Base-by-base conservation (phyloP, 2,888 invertebrate species). In the Atrina japonica region DNA sequence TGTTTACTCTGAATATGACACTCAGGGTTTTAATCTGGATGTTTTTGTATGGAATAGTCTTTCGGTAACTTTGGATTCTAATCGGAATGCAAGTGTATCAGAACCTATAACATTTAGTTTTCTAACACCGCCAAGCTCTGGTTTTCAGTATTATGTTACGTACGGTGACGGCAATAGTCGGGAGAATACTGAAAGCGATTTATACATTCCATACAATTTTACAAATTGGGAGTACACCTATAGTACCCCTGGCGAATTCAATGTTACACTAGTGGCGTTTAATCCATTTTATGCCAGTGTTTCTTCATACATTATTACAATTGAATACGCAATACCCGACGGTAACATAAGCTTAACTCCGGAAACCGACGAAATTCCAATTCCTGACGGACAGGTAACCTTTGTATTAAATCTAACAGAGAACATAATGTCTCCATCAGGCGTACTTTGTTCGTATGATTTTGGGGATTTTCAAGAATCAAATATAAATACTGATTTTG, bases 101-200 rank as follows among this genome's bases (percentile, higher is more conserved):
- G 14, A 43, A 41, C 1, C 61, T 1, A 64, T 73, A 0, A 21
- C 50, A 23, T 73, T 80, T 25, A 50, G 67, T 41, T 78, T 75
- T 60, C 30, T 56, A 7, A 66, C 73, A 18, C 59, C 66, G 6
- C 60, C 67, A 23, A 35, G 52, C 25, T 69, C 75, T 27, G 75
- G 73, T 3, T 78, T 78, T 58, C 40, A 75, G 45, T 78, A 70
- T 60, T 50, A 18, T 0, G 66, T 75, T 11, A 66, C 73, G 18
- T 75, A 58, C 45, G 67, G 60, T 5, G 72, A 78, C 55, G 71
- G 70, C 0, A 55, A 43, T 7, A 35, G 59, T 0, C 7, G 52
- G 9, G 53, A 43, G 6, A 43, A 30, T 21, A 58, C 49, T 58
- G 41, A n/a, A 16, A 45, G 43, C 30, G 60, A 59, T 40, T 45